Base-by-base conservation (phyloP, 2,797 vertebrate genomes). In the Dermochelys coriacea region DNA sequence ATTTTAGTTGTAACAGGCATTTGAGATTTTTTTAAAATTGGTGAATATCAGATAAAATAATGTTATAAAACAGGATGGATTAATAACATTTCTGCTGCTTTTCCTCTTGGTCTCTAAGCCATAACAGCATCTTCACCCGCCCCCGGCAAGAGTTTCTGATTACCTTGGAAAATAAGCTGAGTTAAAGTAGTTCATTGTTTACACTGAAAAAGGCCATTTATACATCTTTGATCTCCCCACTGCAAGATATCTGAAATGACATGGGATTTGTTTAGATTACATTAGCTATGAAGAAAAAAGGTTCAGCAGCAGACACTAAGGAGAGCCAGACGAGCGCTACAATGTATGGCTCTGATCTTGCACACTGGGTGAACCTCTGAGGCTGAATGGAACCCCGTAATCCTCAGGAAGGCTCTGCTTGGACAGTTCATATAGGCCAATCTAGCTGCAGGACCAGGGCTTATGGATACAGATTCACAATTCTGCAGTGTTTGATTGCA, bases 71-170 rank as follows among this genome's bases (percentile, higher is more conserved):
- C 29, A 91, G 90, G 89, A 45, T 64, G n/a, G 80, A 85, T 91
- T 68, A 92, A 74, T 82, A 85, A 80, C 3, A 3, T 71, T n/a
- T 94, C 25, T 88, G 14, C 47, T 93, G 51, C 19, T 97, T 82
- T 85, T 87, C 14, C 15, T 88, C 88, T 95, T 96, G 78, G 87
- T 94, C 84, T 87, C 92, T 87, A 94, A 94, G 89, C 86, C 95
- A 91, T 93, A 89, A 77, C 79, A 93, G 87, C 85, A 93, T 91
- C 78, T 51, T 93, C 52, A 55, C 23, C 85, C n/a, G n/a, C n/a
- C 77, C 18, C 27, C 29, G 3, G 3, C 59, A 31, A 31, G 37
- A 93, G 12, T 95, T 86, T 84, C 52, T 54, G 12, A n/a, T 80
- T 94, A 64, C 47, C 68, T 75, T 93, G 75, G 86, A 96, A 95